These are phyloP conservation scores for Pteria penguin DNA, from an alignment of 2,888 invertebrate species.

Conservation along the genomic window DNA sequence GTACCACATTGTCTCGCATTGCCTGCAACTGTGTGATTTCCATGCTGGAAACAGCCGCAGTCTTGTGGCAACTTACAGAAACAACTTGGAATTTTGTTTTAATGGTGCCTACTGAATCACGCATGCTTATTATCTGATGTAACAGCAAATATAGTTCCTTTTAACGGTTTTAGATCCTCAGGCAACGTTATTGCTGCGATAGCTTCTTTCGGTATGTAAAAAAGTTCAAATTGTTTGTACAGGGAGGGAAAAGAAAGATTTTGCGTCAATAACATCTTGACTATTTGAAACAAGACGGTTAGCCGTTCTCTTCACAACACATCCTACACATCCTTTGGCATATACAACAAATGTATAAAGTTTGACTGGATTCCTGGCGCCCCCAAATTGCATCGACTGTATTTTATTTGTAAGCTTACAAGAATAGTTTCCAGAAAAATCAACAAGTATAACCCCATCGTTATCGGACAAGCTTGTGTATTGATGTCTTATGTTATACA, in stretches of 20 bases:
- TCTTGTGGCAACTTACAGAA: too few species aligned
- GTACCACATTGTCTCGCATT: too few species aligned
- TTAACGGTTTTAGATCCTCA: background rate
- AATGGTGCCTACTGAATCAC: too few species aligned
- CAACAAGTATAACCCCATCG: slow-evolving; percentile 41
- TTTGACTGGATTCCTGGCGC: slow-evolving; percentile 22
- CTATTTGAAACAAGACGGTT: slow-evolving; percentile 15
- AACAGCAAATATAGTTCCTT: slow-evolving; percentile 11
- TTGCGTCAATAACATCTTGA: slow-evolving; percentile 12
- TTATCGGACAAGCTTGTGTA: too few species aligned
- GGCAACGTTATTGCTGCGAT: background rate
- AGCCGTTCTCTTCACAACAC: slow-evolving; percentile 17
- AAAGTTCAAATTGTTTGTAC: background rate
- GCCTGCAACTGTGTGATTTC: too few species aligned
- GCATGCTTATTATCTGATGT: slow-evolving; percentile 10
- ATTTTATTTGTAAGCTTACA: slow-evolving; percentile 29
- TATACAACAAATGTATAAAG: slow-evolving; percentile 17
- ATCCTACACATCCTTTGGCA: background rate
- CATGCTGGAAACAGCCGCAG: too few species aligned
- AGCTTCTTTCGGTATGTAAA: background rate
- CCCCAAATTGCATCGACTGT: slow-evolving; percentile 42
- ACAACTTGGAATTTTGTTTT: too few species aligned
- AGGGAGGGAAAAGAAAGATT: background rate
- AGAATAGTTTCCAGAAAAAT: slow-evolving; percentile 44
- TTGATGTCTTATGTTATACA: too few species aligned